Percentiles rank a stretch among this genome's conserved stretches.
Conservation (phyloP, 1,140 invertebrate genomes). For the Listronotus bonariensis region DNA sequence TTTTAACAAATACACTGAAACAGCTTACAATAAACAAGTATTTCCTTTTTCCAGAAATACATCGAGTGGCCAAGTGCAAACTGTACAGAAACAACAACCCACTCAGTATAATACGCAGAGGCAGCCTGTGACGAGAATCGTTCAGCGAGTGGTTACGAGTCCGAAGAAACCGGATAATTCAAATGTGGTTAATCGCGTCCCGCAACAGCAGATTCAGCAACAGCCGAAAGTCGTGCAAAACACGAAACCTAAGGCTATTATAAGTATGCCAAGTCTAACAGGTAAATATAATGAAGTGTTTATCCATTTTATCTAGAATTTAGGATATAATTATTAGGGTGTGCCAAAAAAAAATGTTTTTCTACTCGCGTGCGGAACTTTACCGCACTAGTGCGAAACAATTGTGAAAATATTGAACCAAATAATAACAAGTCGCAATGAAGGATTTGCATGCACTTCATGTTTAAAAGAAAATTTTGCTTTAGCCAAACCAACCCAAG, state of each 20-base stretch:
- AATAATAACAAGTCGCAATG: no score
- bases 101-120: background rate
- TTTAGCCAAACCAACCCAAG: no score
- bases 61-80: no score
- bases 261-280: conserved; percentile 48
- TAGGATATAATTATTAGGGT: no score
- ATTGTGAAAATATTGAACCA: no score
- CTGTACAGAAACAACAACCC: background rate
- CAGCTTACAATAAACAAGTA: background rate
- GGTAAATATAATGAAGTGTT: no score
- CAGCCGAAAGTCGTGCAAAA: conserved; percentile 14
- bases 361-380: no score
- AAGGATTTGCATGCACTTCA: no score
- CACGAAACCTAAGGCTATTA: conserved; percentile 42
- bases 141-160: conserved; percentile 19
- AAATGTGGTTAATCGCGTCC: background rate
- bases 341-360: no score
- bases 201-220: background rate
- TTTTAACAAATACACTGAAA: background rate
- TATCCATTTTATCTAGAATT: no score
- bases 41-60: background rate
- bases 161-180: conserved; percentile 2
- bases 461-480: no score
- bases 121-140: conserved; percentile 9
- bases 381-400: no score